Base-by-base conservation (phyloP, 1,140 invertebrate genomes). In the Akabosia matsudoensis region DNA sequence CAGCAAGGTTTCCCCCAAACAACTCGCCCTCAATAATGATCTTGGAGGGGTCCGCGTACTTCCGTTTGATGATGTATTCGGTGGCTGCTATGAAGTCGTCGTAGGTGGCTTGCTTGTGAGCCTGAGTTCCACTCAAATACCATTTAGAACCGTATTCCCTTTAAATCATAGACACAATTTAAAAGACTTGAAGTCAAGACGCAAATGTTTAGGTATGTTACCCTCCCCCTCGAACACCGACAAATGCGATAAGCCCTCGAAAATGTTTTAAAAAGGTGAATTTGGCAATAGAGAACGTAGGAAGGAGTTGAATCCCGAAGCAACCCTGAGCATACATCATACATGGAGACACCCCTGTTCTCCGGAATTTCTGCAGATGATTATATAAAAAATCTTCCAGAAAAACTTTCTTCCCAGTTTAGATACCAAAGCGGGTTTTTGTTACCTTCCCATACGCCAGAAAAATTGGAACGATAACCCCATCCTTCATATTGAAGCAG, bases 171-270 rank as follows among this genome's bases (percentile, higher is more conserved):
- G 13, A 24, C n/a, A 24, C 4, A 18, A 18, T 45, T 10, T 45
- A 45, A 18, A 7, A 45, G n/a, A n/a, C n/a, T n/a, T n/a, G n/a
- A n/a, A n/a, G n/a, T n/a, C n/a, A n/a, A n/a, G n/a, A n/a, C n/a
- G 37, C 37, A 18, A 45, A 45, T 10, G 18, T 45, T n/a, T 33
- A 16, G 31, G 37, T 45, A 10, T 10, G 18, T 45, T 45, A 94
- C 94, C 93, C 95, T 82, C 97, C 97, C 72, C 97, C 97, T 70
- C 97, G 88, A 61, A 99, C 91, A 87, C 99, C 99, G n/a, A 97
- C 92, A 79, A 97, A 87, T 16, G 94, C 97, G 77, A 94, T 88
- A 64, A 98, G 87, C 3, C 96, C 96, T 84, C 92, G 88, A 76
- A 98, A 92, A 84, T 96, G 90, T 81, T 97, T 90, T 82, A 99